phyloP scores from a whole-genome alignment of 2,888 invertebrate species.

The Drosophila aldrichi region DNA sequence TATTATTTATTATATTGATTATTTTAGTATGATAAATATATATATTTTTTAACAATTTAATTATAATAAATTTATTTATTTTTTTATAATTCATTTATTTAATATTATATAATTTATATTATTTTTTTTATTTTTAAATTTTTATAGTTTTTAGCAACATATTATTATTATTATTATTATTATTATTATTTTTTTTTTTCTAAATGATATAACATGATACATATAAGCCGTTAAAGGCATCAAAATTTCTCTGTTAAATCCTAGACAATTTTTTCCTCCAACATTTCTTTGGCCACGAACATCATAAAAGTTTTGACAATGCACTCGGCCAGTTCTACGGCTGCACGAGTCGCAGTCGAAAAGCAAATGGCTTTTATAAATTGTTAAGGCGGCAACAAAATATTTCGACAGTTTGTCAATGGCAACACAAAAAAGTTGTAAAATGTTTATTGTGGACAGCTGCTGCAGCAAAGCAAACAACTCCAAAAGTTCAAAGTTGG shows the following conservation, averaged over 20 bases:
- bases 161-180: too few species aligned
- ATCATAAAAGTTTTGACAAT: conserved; percentile 32
- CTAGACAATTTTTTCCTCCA: not conserved
- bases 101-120: too few species aligned
- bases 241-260: not conserved
- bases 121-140: too few species aligned
- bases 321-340: conserved; percentile 15
- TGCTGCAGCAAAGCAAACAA: conserved; percentile 44
- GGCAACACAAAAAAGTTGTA: conserved; percentile 29
- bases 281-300: not conserved
- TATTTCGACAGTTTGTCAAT: conserved; percentile 59
- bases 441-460: conserved; percentile 39
- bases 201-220: too few species aligned
- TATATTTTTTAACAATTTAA: too few species aligned
- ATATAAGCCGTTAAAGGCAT: too few species aligned
- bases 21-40: too few species aligned
- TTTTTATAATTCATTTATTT: too few species aligned
- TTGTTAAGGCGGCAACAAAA: conserved; percentile 28
- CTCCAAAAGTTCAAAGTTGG: conserved; percentile 57
- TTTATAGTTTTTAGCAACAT: too few species aligned
- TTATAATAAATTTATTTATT: too few species aligned
- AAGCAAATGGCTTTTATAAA: not conserved
- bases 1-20: too few species aligned
- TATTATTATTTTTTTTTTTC: too few species aligned
- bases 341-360: conserved; percentile 6